Conservation (phyloP, 2,888 invertebrate genomes). For the Trichogramma evanescens region DNA sequence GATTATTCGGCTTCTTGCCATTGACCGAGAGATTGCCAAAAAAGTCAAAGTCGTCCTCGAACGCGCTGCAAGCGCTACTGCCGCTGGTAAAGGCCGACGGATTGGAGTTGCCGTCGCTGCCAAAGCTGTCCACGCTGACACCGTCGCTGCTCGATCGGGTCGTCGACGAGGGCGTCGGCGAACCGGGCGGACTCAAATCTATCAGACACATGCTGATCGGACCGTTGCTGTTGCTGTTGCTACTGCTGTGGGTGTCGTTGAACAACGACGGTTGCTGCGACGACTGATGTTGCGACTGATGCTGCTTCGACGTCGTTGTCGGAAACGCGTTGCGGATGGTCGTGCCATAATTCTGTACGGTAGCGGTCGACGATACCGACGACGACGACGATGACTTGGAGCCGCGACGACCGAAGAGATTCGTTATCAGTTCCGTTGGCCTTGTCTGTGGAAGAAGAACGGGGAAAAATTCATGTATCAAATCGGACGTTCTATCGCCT, state of each 20-base stretch:
- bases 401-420: conserved; percentile 34
- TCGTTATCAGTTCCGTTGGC: conserved; percentile 40
- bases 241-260: not conserved
- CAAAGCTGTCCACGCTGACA: conserved; percentile 68
- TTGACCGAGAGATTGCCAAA: conserved; percentile 54
- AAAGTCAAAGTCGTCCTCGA: conserved; percentile 76
- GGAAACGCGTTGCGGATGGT: not conserved
- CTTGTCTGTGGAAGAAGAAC: conserved; percentile 29
- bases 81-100: conserved; percentile 52
- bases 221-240: not conserved
- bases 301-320: conserved; percentile 3
- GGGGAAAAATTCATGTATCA: not conserved
- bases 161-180: conserved; percentile 59
- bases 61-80: conserved; percentile 69
- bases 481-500: no score
- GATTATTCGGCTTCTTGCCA: conserved; percentile 41
- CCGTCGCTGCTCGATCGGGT: conserved; percentile 70
- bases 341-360: no score
- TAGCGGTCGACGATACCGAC: not conserved
- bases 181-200: conserved; percentile 68
- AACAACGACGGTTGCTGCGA: conserved; percentile 13
- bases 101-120: conserved; percentile 64
- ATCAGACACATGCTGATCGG: conserved; percentile 52
- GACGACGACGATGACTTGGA: conserved; percentile 22
- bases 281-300: conserved; percentile 12